Evolutionary conservation across 37 sponge, comb jelly and placozoan species (phyloP).

Genomic region (Haliclona indistincta): DNA sequence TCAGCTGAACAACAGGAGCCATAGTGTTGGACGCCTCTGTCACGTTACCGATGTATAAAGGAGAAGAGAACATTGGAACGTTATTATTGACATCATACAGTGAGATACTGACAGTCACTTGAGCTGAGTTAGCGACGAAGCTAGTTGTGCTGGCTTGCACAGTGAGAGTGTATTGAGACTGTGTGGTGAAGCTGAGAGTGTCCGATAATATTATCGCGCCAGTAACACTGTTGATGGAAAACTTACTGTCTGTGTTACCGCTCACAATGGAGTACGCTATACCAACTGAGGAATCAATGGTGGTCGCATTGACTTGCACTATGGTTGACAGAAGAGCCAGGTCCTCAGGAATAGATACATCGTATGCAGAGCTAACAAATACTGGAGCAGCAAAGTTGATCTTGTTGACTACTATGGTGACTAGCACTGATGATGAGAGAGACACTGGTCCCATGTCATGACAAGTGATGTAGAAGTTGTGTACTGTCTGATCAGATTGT

Average conservation of each 20-base stretch:
- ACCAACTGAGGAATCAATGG: conserved; percentile 33
- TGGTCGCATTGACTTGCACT: conserved; percentile 39
- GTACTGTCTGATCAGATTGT: conserved; percentile 52
- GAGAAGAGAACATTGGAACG: conserved; percentile 24
- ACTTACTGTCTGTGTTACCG: conserved; percentile 49
- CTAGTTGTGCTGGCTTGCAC: conserved; percentile 45
- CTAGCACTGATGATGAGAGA: conserved; percentile 55
- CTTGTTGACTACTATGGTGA: conserved; percentile 63
- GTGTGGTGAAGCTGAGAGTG: conserved; percentile 24
- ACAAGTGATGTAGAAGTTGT: conserved; percentile 50
- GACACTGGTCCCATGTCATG: conserved; percentile 50
- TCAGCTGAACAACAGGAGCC: conserved; percentile 31
- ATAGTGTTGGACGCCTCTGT: conserved; percentile 23
- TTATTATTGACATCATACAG: conserved; percentile 71
- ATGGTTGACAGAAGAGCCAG: conserved; percentile 8
- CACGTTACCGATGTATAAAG: conserved; percentile 28
- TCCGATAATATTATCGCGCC: conserved; percentile 38
- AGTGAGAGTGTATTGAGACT: conserved; percentile 28
- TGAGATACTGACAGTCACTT: conserved; percentile 30
- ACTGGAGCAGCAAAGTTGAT: conserved; percentile 43
- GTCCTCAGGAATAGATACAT: conserved; percentile 43
- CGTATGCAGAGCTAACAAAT: conserved; percentile 38
- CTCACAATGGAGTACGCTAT: conserved; percentile 44
- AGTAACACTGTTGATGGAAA: conserved; percentile 39
- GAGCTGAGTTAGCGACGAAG: conserved; percentile 21